Base-by-base conservation (phyloP, 2,888 invertebrate species). In the Drosophila basisetae region DNA sequence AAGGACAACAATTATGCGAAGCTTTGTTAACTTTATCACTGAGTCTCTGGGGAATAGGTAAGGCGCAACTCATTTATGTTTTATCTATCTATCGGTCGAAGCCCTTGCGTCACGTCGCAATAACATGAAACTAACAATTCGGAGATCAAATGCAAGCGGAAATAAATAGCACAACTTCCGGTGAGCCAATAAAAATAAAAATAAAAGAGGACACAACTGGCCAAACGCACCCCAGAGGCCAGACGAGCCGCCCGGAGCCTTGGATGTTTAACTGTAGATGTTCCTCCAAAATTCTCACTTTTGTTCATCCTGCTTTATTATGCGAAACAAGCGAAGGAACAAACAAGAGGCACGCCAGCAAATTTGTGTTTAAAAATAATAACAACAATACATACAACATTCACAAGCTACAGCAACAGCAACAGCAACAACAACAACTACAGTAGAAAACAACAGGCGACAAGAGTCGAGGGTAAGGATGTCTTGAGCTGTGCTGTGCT, bases 321-420 rank as follows among this genome's bases (percentile, higher is more conserved):
- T 90, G 89, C 87, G 90, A 89, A 83, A 89, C 89, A 90, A 83
- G 81, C 81, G 78, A 80, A 76, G 81, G 78, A 83, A 74, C 89
- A 90, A 83, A 82, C 89, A 73, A 82, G 76, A 82, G 69, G 68
- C 83, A 87, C 58, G 61, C 80, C 79, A 77, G 77, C 75, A 76
- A 86, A 87, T 90, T 87, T 87, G 78, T 87, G 87, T 82, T 87
- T 89, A 90, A 87, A 90, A 84, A 86, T 77, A 89, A 76, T 67
- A 82, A 64, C 70, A 75, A 76, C 37, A 75, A 68, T 63, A 56
- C 41, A 63, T 50, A 67, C 70, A 68, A 63, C 60, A 64, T 58
- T 25, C 54, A 22, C 33, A 52, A 11, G 25, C 49, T 35, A 9
- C 39, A 67, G 4, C 25, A 41, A 60, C 39, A 62, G 4, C 25